These are phyloP conservation scores for Muscidifurax raptorellus DNA, from an alignment of 1,140 invertebrate species.

Conservation along the genomic window DNA sequence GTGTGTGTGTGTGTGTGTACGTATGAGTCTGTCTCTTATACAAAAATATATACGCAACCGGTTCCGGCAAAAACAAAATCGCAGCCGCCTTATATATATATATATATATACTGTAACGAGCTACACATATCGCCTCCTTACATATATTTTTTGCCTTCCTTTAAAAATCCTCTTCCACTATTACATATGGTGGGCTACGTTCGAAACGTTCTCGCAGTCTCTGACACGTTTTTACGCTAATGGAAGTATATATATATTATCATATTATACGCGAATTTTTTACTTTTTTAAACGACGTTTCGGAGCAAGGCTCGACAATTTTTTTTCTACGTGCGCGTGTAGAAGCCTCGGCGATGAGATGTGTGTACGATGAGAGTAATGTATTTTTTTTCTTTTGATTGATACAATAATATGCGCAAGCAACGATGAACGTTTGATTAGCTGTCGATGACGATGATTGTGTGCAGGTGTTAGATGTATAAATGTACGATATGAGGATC, in stretches of 20 bases:
- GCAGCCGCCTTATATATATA: slow-evolving; percentile 32
- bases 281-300: slow-evolving; percentile 36
- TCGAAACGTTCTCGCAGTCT: slow-evolving; percentile 47
- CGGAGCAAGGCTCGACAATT: slow-evolving; percentile 34
- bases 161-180: neutral
- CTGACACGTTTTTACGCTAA: neutral
- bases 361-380: neutral
- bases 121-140: neutral
- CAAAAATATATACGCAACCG: slow-evolving; percentile 47
- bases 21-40: slow-evolving; percentile 9
- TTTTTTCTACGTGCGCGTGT: slow-evolving; percentile 15
- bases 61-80: slow-evolving; percentile 45
- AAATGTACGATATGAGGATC: neutral
- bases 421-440: neutral
- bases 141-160: neutral
- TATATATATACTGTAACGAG: slow-evolving; percentile 31
- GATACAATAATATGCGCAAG: too few species aligned
- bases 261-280: neutral
- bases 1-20: neutral
- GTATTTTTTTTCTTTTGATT: too few species aligned
- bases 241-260: slow-evolving; percentile 62
- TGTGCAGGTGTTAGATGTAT: too few species aligned
- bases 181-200: slow-evolving; percentile 51
- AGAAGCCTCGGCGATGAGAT: neutral
- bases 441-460: neutral